Conservation (phyloP, 2,113 vertebrate species). For the Antidorcas marsupialis region DNA sequence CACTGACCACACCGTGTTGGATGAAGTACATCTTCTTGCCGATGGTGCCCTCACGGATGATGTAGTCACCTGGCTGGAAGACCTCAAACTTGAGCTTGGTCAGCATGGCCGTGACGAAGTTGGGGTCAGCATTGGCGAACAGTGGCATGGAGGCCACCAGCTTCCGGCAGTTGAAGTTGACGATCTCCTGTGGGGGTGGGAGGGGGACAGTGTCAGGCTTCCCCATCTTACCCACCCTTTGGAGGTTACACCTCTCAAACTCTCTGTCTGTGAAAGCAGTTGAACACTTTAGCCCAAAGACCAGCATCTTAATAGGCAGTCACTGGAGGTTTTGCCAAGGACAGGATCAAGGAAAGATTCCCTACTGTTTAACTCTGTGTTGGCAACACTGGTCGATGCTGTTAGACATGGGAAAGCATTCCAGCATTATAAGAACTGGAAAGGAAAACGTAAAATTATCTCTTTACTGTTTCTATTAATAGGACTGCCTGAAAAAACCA, state of each 20-base stretch:
- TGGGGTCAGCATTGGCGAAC: conserved; percentile 97
- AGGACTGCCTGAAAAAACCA: not conserved
- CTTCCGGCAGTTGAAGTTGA: conserved; percentile 99
- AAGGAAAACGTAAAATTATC: not conserved
- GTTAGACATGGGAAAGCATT: not conserved
- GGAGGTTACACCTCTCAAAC: not conserved
- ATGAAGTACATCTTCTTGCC: conserved; percentile 99
- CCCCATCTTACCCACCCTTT: not conserved
- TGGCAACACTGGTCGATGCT: not conserved
- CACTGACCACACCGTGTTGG: conserved; percentile 91
- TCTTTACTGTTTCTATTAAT: not conserved
- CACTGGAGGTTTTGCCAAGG: not conserved
- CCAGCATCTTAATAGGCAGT: not conserved
- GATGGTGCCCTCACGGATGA: conserved; percentile 94
- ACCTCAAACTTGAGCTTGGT: conserved; percentile 98
- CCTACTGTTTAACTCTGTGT: no score
- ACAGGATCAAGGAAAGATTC: not conserved
- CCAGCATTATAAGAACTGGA: not conserved
- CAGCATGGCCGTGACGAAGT: conserved; percentile 97
- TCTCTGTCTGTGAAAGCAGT: not conserved
- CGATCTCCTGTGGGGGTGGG: conserved; percentile 86
- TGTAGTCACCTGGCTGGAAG: conserved; percentile 95
- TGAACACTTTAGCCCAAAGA: not conserved
- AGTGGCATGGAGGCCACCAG: conserved; percentile 98
- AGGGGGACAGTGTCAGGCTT: not conserved